Base-by-base conservation (phyloP, 2,113 vertebrate species). In the Gnathonemus echidnorhynchus region DNA sequence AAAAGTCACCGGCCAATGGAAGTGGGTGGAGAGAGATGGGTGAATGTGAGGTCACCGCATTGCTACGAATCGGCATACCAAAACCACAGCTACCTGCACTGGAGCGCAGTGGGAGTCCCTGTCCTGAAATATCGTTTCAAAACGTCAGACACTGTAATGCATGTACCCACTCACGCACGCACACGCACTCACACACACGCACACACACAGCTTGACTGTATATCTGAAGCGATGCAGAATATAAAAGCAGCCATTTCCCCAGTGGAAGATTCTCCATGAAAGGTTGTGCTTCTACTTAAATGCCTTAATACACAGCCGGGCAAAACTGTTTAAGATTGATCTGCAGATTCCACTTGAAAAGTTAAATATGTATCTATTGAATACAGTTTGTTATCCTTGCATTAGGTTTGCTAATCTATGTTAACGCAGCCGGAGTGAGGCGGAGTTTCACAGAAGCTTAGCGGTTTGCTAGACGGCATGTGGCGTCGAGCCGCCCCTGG, bases 211-310 rank as follows among this genome's bases (percentile, higher is more conserved):
- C n/a, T 74, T 77, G 17, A 70, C 66, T 74, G 58, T 49, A 70
- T 46, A 49, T 74, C 15, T 35, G 58, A 48, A 88, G 24, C 24
- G 50, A 70, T 86, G 56, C 88, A 70, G 88, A 77, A 88, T 70
- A 88, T 74, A 56, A 46, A 88, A 66, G 66, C 46, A 66, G 88
- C n/a, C 46, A 74, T 35, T 88, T 74, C 74, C 74, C 11, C 10
- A 49, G 45, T 48, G 83, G 46, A 86, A 86, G 89, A 91, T 93
- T 93, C 93, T 62, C 94, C 93, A 94, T 93, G 93, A 91, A 74
- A 13, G n/a, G 27, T 93, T 95, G 94, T 94, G 94, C 93, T 94
- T 93, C 90, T 89, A 89, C 92, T 90, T 92, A 90, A 93, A 95
- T 52, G 45, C 46, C 21, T 86, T 48, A 45, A 45, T 27, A 86